phyloP scores from a whole-genome alignment of 2,888 invertebrate genomes.

The Autographa pulchrina region DNA sequence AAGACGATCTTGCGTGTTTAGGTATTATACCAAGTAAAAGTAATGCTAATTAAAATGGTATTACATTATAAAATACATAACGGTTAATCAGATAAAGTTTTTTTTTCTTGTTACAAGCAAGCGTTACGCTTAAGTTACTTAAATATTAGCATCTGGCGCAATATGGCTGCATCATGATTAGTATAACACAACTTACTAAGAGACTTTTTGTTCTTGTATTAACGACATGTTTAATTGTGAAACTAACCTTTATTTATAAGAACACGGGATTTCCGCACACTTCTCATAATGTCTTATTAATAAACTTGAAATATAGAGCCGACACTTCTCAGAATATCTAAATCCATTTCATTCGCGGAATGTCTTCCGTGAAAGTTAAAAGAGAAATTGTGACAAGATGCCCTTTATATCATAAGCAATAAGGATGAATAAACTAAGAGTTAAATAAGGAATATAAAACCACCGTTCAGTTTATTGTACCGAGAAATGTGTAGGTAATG shows the following conservation, averaged over 20 bases:
- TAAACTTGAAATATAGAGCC: slow-evolving; percentile 59
- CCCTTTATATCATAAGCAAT: slow-evolving; percentile 20
- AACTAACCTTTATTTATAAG: slow-evolving; percentile 31
- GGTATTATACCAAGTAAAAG: neutral
- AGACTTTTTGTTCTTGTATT: slow-evolving; percentile 1
- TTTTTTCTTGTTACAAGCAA: no score
- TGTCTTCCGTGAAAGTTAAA: slow-evolving; percentile 74
- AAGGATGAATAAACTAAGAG: slow-evolving; percentile 31
- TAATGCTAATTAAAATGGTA: slow-evolving; percentile 16
- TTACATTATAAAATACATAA: slow-evolving; percentile 14
- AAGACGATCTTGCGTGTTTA: slow-evolving; percentile 8
- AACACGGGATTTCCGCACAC: slow-evolving; percentile 41
- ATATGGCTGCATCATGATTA: slow-evolving; percentile 8
- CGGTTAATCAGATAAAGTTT: neutral
- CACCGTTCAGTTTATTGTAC: slow-evolving; percentile 63
- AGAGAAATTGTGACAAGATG: slow-evolving; percentile 35
- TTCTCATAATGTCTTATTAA: slow-evolving; percentile 53
- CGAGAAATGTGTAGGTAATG: slow-evolving; percentile 64
- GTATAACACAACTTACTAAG: neutral
- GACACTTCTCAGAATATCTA: slow-evolving; percentile 76
- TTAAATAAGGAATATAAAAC: slow-evolving; percentile 60
- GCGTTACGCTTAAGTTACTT: no score
- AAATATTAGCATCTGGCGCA: neutral
- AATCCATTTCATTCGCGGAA: slow-evolving; percentile 69
- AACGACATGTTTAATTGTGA: slow-evolving; percentile 23